Evolutionary conservation across 2,113 vertebrate species (phyloP).

Genomic region (Cervus canadensis): DNA sequence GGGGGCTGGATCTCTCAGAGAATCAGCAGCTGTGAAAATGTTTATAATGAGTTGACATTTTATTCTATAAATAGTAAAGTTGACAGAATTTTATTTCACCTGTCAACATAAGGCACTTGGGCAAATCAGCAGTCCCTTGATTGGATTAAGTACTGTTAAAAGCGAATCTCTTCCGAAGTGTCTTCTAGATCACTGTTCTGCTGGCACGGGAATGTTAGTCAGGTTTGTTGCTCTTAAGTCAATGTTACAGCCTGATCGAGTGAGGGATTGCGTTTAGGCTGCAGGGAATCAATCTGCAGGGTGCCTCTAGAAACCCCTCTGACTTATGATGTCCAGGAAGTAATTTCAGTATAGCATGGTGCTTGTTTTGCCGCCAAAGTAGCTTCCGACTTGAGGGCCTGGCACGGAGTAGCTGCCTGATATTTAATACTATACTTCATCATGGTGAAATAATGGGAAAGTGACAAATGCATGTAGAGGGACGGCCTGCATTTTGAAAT

Average conservation of each 20-base stretch:
- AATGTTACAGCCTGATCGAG: not conserved
- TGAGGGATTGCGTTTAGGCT: not conserved
- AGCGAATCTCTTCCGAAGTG: not conserved
- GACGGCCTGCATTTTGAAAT: not conserved
- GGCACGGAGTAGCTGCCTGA: not conserved
- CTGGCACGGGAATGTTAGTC: not conserved
- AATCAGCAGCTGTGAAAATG: conserved; percentile 29
- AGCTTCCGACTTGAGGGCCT: not conserved
- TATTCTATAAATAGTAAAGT: conserved; percentile 31
- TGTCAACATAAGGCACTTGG: not conserved
- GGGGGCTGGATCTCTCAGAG: not conserved
- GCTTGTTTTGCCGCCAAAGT: not conserved
- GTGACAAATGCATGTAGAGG: not conserved
- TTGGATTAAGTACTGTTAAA: not conserved
- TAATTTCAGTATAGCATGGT: not conserved
- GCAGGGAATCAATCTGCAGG: not conserved
- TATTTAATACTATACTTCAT: not conserved
- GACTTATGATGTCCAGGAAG: not conserved
- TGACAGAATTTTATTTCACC: not conserved
- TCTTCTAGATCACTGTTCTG: not conserved
- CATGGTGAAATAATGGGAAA: not conserved
- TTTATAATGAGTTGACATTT: conserved; percentile 15
- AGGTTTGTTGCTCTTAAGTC: not conserved
- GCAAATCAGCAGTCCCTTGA: not conserved
- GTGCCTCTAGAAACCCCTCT: not conserved